Evolutionary conservation across 2,797 vertebrate species (phyloP).

Genomic region (Hypotaenidia philippensis): DNA sequence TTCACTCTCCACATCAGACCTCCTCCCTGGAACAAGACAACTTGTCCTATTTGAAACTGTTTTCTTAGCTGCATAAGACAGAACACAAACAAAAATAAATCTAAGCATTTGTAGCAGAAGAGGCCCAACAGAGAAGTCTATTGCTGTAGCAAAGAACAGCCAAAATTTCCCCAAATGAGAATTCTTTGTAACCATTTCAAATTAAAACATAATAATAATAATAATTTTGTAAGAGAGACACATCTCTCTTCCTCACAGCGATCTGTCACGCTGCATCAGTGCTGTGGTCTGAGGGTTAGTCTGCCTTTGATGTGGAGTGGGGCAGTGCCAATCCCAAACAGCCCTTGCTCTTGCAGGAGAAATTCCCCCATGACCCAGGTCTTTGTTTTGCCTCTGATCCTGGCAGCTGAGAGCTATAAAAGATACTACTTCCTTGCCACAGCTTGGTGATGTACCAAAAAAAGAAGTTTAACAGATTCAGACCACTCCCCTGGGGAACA

Average conservation of each 20-base stretch:
- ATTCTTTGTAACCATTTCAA: constrained; percentile 7
- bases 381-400: background rate
- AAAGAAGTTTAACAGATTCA: background rate
- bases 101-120: constrained; percentile 35
- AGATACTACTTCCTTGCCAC: background rate
- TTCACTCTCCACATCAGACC: constrained; percentile 25
- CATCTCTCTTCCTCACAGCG: background rate
- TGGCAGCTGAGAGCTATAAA: background rate
- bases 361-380: background rate
- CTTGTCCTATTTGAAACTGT: constrained; percentile 67
- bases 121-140: constrained; percentile 29
- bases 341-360: background rate
- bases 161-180: constrained; percentile 12
- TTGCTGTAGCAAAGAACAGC: background rate
- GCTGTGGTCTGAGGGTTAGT: background rate
- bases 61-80: constrained; percentile 72
- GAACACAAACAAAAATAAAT: constrained; percentile 69
- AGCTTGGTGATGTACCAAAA: background rate
- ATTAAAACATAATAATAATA: background rate
- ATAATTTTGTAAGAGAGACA: background rate
- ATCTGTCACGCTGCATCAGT: background rate
- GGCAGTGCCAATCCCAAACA: background rate
- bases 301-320: background rate
- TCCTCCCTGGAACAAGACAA: constrained; percentile 61
- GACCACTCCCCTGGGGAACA: background rate